phyloP scores from a whole-genome alignment of 2,888 invertebrate genomes.

The Stenchaetothrips biformis region DNA sequence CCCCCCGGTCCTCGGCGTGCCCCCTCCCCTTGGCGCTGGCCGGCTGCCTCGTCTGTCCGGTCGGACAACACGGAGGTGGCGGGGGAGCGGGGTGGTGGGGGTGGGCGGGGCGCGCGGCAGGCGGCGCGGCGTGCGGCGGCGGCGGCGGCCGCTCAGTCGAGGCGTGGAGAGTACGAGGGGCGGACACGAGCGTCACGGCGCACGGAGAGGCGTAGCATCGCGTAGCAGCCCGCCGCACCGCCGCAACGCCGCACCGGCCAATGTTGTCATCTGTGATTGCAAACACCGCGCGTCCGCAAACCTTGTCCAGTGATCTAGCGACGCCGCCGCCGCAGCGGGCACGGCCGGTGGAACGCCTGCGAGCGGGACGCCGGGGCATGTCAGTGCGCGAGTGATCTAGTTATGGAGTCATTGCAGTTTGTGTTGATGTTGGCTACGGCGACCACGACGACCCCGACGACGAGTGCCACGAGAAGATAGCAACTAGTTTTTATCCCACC shows the following conservation, averaged over 20 bases:
- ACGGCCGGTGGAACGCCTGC: conserved; percentile 19
- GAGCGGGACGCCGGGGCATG: conserved; percentile 40
- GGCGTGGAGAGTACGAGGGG: conserved; percentile 29
- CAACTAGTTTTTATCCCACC: conserved; percentile 14
- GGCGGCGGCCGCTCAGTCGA: conserved; percentile 37
- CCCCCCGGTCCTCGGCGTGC: conserved; percentile 35
- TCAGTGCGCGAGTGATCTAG: conserved; percentile 39
- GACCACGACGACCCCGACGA: background rate
- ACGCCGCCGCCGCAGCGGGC: conserved; percentile 25
- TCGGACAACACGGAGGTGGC: background rate
- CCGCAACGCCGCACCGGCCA: background rate
- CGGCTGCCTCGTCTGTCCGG: background rate
- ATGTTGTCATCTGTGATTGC: conserved; percentile 35
- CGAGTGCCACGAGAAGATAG: conserved; percentile 18
- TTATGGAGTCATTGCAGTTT: conserved; percentile 5
- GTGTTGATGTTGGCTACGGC: background rate
- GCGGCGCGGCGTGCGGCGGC: conserved; percentile 40
- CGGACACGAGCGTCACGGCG: conserved; percentile 33
- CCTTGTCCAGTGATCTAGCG: conserved; percentile 40
- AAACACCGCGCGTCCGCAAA: conserved; percentile 32
- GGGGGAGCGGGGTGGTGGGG: conserved; percentile 31
- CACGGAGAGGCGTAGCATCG: background rate
- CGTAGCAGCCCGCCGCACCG: background rate
- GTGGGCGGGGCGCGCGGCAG: conserved; percentile 33
- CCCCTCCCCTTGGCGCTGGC: conserved; percentile 36